These are phyloP conservation scores for Acanthacorydalis orientalis DNA, from an alignment of 2,888 invertebrate genomes.

Conservation along the genomic window DNA sequence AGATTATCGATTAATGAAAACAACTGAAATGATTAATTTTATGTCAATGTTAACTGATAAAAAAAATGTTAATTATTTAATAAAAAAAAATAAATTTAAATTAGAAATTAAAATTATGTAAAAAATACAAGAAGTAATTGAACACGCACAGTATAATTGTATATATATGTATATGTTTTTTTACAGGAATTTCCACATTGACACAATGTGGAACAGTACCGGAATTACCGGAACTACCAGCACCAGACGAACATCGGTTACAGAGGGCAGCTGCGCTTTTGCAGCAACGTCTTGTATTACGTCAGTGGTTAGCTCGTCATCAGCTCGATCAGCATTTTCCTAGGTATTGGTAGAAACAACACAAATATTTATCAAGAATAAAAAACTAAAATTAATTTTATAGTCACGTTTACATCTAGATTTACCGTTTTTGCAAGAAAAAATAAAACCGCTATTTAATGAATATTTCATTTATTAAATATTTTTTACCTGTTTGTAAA, in stretches of 20 bases:
- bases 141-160: background rate
- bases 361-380: background rate
- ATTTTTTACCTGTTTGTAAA: no score
- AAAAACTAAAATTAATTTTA: background rate
- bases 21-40: no score
- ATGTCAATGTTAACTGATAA: no score
- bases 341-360: slow-evolving; percentile 29
- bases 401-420: no score
- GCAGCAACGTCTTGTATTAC: slow-evolving; percentile 68
- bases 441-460: no score
- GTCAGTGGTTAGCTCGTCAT: slow-evolving; percentile 69
- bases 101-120: no score
- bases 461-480: no score
- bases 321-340: slow-evolving; percentile 56
- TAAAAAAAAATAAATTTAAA: no score
- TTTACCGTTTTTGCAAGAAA: no score
- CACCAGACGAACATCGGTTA: slow-evolving; percentile 66
- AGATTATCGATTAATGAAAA: no score
- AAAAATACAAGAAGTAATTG: background rate
- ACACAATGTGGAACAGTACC: slow-evolving; percentile 67
- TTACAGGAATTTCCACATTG: slow-evolving; percentile 63
- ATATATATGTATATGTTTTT: slow-evolving; percentile 6
- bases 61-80: no score
- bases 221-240: slow-evolving; percentile 65
- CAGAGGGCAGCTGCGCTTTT: slow-evolving; percentile 65